Evolutionary conservation across 2,113 vertebrate species (phyloP).

Genomic region (Varanus komodoensis): DNA sequence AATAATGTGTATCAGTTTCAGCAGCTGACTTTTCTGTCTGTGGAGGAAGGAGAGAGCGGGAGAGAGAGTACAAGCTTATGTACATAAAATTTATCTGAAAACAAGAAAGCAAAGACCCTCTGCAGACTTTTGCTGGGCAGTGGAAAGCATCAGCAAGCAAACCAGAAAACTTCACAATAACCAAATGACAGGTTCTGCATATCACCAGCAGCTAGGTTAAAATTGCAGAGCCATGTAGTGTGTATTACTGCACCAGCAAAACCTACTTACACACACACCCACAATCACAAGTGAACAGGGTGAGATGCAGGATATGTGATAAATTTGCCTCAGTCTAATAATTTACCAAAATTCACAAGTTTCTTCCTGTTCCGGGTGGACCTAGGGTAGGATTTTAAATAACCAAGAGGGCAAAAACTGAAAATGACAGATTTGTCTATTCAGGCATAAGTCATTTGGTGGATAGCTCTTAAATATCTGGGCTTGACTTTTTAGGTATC

Average conservation of each 20-base stretch:
- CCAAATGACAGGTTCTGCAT: neutral
- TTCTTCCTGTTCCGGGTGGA: too few species aligned
- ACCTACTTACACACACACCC: neutral
- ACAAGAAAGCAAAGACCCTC: neutral
- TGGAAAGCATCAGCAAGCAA: neutral
- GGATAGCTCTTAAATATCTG: too few species aligned
- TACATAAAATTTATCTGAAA: neutral
- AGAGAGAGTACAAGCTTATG: neutral
- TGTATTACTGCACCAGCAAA: neutral
- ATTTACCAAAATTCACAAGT: too few species aligned
- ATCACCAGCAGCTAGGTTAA: neutral
- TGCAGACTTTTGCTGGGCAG: neutral
- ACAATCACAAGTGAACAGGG: neutral
- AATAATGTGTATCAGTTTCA: neutral
- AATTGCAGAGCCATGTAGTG: neutral
- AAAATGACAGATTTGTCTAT: too few species aligned
- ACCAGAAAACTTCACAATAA: neutral
- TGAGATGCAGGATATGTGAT: neutral
- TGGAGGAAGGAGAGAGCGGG: neutral
- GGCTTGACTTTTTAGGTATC: too few species aligned
- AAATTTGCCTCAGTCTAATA: too few species aligned
- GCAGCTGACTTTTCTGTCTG: neutral
- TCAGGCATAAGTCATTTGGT: too few species aligned
- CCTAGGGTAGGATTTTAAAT: too few species aligned
- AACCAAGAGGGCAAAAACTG: too few species aligned